Conservation (phyloP, 2,888 invertebrate genomes). For the Allacma fusca region DNA sequence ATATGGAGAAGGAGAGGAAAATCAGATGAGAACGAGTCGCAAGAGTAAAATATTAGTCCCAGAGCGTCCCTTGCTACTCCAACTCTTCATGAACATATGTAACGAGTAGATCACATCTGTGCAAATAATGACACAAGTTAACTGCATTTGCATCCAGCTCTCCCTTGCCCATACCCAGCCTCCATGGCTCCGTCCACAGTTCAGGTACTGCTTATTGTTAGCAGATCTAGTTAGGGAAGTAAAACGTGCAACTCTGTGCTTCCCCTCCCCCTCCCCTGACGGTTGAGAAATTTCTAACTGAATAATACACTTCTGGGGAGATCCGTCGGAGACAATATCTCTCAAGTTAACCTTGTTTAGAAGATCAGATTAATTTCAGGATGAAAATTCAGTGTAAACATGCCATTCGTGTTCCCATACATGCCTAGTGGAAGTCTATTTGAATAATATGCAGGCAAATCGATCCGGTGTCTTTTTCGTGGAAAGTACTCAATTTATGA, state of each 20-base stretch:
- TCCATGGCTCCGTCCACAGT: too few relatives aligned
- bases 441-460: neutral
- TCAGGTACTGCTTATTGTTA: too few relatives aligned
- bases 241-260: too few relatives aligned
- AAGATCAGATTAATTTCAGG: slow-evolving; percentile 23
- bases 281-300: slow-evolving; percentile 4
- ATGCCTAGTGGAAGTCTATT: neutral
- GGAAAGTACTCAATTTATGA: too few relatives aligned
- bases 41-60: slow-evolving; percentile 7
- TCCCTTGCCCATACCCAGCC: too few relatives aligned
- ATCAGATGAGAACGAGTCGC: slow-evolving; percentile 20
- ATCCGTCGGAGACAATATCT: neutral
- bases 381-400: neutral
- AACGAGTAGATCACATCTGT: slow-evolving; percentile 31
- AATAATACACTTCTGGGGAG: slow-evolving; percentile 1
- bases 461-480: too few relatives aligned
- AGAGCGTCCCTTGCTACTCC: neutral
- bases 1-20: slow-evolving; percentile 7
- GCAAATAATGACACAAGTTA: slow-evolving; percentile 43
- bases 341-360: slow-evolving; percentile 31
- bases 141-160: slow-evolving; percentile 36
- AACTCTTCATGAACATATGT: neutral
- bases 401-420: neutral
- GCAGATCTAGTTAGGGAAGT: too few relatives aligned
- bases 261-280: too few relatives aligned